Base-by-base conservation (phyloP, 2,113 vertebrate species). In the Xyrauchen texanus region DNA sequence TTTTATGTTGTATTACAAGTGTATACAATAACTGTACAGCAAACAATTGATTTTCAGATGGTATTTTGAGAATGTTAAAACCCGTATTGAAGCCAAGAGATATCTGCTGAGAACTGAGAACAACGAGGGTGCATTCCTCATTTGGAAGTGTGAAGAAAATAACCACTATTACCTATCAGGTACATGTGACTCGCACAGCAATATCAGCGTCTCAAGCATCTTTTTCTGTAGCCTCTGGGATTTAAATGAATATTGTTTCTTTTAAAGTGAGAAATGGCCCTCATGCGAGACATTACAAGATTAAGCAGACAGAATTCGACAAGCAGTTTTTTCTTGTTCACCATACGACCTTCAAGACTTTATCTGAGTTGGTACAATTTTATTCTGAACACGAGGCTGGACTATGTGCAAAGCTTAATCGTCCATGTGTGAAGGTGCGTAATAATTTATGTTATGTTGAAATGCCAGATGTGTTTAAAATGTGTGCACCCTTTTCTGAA, bases 31-130 rank as follows among this genome's bases (percentile, higher is more conserved):
- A 15, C 16, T 16, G 0, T 11, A 46, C 46, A 65, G 16, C 4
- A 51, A 13, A 7, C 68, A 45, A 63, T 61, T 5, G 49, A 21
- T 72, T 79, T 78, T 60, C 77, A 90, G 89, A 57, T 90, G 89
- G 89, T 90, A 88, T 78, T 89, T 88, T 81, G 88, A 82, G 21
- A 69, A 75, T 13, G 67, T 89, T 66, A 80, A 76, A 66, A 85
- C 42, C 4, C 68, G 79, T 12, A 69, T 81, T n/a, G 86, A 86
- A 47, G 86, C 87, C 44, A 89, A 83, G 76, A 78, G 84, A 62
- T 88, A 79, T 65, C 73, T 90, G 49, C 45, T 85, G 67, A 87
- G 85, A 80, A 57, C 77, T 12, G 78, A 87, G 52, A 89, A 89
- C 47, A 1, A n/a, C 1, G 79, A 83, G 2, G 89, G 89, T 16